Percentiles rank a stretch among this genome's conserved stretches.
phyloP scores from a whole-genome alignment of 2,113 vertebrate genomes.

The Ahaetulla prasina region DNA sequence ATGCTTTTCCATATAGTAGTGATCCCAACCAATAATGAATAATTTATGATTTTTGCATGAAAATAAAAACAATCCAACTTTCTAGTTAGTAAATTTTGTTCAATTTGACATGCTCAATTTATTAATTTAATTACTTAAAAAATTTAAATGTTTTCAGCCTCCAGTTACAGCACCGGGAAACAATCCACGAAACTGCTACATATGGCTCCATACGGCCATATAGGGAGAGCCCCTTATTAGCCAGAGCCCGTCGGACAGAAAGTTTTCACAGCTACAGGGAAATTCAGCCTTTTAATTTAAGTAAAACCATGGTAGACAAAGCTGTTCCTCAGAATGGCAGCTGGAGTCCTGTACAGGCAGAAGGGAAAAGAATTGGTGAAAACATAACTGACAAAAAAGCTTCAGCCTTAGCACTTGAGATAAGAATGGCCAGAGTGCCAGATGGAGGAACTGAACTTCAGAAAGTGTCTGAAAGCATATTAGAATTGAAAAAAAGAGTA shows the following conservation, averaged over 20 bases:
- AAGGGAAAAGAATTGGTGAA: constrained; percentile 72
- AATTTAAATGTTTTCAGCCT: constrained; percentile 70
- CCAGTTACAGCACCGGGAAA: constrained; percentile 84
- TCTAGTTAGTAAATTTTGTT: neutral
- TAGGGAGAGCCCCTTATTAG: constrained; percentile 91
- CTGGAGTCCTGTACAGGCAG: constrained; percentile 46
- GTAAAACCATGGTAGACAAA: constrained; percentile 73
- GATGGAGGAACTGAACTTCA: constrained; percentile 68
- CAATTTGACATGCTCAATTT: neutral
- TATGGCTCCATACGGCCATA: constrained; percentile 89
- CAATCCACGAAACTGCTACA: constrained; percentile 79
- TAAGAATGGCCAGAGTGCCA: constrained; percentile 54
- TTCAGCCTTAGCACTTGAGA: constrained; percentile 65
- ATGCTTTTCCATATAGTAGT: neutral
- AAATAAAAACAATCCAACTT: neutral
- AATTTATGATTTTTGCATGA: neutral
- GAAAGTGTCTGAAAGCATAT: constrained; percentile 68
- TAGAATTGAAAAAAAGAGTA: constrained; percentile 74
- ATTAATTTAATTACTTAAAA: neutral
- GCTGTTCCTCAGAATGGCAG: constrained; percentile 60
- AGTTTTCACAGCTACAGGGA: constrained; percentile 93
- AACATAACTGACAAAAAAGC: constrained; percentile 69
- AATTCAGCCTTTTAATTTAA: constrained; percentile 84
- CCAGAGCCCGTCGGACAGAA: constrained; percentile 88
- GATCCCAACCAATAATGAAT: neutral